Conservation (phyloP, 2,113 vertebrate species). For the Paralichthys olivaceus region DNA sequence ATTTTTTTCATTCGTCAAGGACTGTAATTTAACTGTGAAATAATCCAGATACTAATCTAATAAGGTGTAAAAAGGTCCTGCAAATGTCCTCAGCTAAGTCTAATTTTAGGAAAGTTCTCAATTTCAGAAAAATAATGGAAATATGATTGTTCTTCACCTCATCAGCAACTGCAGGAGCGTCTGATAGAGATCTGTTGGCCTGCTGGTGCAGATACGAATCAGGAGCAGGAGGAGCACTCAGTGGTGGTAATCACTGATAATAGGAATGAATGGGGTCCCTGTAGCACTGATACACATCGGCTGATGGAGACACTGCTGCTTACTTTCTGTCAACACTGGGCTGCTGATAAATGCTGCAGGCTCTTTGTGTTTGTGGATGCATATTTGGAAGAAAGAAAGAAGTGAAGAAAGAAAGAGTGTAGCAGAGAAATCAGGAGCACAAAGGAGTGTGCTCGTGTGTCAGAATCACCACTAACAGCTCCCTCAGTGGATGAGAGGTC, state of each 20-base stretch:
- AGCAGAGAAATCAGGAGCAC: background rate
- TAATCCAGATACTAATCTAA: background rate
- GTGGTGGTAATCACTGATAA: constrained; percentile 53
- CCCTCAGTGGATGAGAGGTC: background rate
- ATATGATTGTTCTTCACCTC: background rate
- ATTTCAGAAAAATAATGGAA: constrained; percentile 6
- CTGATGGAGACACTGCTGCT: constrained; percentile 49
- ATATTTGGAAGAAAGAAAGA: background rate
- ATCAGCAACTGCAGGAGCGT: constrained; percentile 1
- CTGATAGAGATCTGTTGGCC: constrained; percentile 43
- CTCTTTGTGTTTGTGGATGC: constrained; percentile 11
- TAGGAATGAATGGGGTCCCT: constrained; percentile 44
- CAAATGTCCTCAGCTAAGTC: background rate
- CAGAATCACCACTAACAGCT: background rate
- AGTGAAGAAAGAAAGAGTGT: background rate
- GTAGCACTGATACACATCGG: constrained; percentile 49
- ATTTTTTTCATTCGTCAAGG: background rate
- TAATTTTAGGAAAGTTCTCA: background rate
- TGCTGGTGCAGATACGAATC: constrained; percentile 56
- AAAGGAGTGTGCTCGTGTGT: background rate
- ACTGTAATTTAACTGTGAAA: background rate
- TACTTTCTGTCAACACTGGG: constrained; percentile 44
- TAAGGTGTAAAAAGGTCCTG: background rate
- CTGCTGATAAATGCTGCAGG: constrained; percentile 44
- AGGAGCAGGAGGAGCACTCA: constrained; percentile 40